Percentiles rank a stretch among this genome's conserved stretches.
Conservation (phyloP, 2,113 vertebrate species). For the Entomyzon cyanotis region DNA sequence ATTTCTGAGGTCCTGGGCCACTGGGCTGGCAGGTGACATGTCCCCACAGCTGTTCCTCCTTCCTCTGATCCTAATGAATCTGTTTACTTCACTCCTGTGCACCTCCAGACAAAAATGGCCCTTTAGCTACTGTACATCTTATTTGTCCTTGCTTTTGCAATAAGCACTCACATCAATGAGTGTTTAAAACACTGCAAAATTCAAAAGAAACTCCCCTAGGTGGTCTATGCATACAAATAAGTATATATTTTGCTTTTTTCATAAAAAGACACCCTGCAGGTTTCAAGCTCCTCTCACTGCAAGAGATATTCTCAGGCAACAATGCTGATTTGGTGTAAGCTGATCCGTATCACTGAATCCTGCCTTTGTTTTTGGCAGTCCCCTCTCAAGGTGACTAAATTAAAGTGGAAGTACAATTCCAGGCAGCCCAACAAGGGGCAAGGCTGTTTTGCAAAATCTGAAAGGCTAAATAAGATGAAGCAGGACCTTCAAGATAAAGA, state of each 20-base stretch:
- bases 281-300: constrained; percentile 60
- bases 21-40: not conserved
- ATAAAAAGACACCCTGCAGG: constrained; percentile 68
- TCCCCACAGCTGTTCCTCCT: not conserved
- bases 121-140: constrained; percentile 44
- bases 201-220: constrained; percentile 68
- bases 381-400: constrained; percentile 75
- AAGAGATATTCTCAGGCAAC: constrained; percentile 49
- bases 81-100: not conserved
- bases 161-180: constrained; percentile 63
- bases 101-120: constrained; percentile 43
- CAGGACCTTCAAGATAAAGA: not conserved
- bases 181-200: constrained; percentile 66
- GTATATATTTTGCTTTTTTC: constrained; percentile 68
- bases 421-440: constrained; percentile 34
- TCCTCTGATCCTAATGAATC: not conserved
- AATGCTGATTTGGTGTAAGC: constrained; percentile 59
- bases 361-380: constrained; percentile 65
- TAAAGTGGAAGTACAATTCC: constrained; percentile 56
- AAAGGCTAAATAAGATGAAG: constrained; percentile 43
- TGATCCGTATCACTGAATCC: constrained; percentile 54
- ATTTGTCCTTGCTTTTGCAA: constrained; percentile 66
- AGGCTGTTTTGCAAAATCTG: constrained; percentile 30
- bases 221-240: constrained; percentile 70
- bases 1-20: not conserved